Evolutionary conservation across 2,797 vertebrate genomes (phyloP).

Genomic region (Urocyon cinereoargenteus): DNA sequence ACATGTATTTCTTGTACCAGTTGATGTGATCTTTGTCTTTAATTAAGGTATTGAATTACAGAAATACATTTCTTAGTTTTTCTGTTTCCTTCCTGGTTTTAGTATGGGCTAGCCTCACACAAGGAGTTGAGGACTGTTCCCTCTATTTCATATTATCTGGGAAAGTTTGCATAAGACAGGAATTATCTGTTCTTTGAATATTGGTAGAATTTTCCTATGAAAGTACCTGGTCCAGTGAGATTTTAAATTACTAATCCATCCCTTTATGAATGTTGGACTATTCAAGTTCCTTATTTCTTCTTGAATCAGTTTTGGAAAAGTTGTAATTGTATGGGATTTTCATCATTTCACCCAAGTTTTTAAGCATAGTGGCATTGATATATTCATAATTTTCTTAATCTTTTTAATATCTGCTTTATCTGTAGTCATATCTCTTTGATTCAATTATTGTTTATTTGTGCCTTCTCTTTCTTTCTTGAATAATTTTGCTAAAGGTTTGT

Average conservation of each 20-base stretch:
- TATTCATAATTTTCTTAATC: background rate
- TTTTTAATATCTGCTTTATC: background rate
- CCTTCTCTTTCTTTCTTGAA: background rate
- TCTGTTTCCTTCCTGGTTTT: background rate
- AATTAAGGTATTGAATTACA: background rate
- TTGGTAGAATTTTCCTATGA: background rate
- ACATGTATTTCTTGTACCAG: background rate
- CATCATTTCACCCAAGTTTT: background rate
- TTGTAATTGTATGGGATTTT: background rate
- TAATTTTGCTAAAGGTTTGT: background rate
- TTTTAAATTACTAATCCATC: background rate
- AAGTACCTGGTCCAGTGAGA: background rate
- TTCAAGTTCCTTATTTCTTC: background rate
- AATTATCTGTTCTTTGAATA: background rate
- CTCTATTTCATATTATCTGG: background rate
- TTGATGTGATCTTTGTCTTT: background rate
- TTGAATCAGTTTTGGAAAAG: background rate
- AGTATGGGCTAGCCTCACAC: background rate
- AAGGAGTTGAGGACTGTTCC: background rate
- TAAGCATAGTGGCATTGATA: background rate
- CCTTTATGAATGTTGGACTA: background rate
- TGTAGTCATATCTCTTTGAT: background rate
- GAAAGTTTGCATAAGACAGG: background rate
- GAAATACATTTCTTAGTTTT: background rate
- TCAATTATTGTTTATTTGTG: background rate